These are phyloP conservation scores for Drosophila histrio DNA, from an alignment of 2,888 invertebrate species.

Conservation along the genomic window DNA sequence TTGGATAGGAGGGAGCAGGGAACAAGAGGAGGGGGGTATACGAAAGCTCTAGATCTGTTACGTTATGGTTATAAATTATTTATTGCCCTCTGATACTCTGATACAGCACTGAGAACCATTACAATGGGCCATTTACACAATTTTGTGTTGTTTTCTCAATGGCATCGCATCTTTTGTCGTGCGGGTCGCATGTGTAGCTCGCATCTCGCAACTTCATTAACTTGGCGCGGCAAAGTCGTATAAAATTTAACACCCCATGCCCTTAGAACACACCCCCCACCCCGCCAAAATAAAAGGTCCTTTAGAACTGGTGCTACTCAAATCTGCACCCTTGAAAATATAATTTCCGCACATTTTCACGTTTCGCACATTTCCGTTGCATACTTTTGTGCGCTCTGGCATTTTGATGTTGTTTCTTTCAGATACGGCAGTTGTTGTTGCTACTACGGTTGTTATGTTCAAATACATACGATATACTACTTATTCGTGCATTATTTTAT, in stretches of 20 bases:
- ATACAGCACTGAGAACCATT: constrained; percentile 28
- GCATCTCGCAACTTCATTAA: constrained; percentile 66
- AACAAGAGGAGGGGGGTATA: not conserved
- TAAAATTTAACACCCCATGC: constrained; percentile 49
- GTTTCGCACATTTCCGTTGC: constrained; percentile 77
- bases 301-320: not conserved
- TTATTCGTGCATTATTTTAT: constrained; percentile 59
- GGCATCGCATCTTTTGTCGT: not conserved
- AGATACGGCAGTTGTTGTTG: constrained; percentile 4
- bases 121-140: constrained; percentile 42
- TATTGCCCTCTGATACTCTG: constrained; percentile 62
- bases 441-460: constrained; percentile 6
- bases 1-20: not conserved
- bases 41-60: constrained; percentile 46
- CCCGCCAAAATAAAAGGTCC: not conserved
- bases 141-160: constrained; percentile 22
- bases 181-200: constrained; percentile 49
- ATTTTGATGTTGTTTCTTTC: constrained; percentile 58
- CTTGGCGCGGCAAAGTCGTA: constrained; percentile 60
- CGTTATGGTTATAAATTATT: constrained; percentile 71
- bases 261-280: too few relatives aligned
- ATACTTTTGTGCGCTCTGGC: constrained; percentile 68
- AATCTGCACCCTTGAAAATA: constrained; percentile 59
- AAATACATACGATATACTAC: constrained; percentile 6
- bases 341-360: constrained; percentile 78